Conservation (phyloP, 2,113 vertebrate genomes). For the Lasiurus borealis region DNA sequence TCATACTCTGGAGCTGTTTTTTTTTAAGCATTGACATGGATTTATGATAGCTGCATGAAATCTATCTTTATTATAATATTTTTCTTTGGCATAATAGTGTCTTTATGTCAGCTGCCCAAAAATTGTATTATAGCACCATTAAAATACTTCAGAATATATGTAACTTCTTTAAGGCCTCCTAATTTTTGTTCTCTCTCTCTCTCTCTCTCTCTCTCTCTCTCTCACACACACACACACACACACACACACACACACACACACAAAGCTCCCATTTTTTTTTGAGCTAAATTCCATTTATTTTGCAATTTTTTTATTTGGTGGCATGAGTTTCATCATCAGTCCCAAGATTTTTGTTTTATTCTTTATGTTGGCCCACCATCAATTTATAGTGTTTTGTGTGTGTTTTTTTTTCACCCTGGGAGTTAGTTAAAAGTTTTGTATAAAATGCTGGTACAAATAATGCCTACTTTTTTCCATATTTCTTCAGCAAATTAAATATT, state of each 20-base stretch:
- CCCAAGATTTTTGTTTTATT: slow-evolving; percentile 33
- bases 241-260: no score
- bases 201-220: not conserved
- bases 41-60: not conserved
- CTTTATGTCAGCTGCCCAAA: not conserved
- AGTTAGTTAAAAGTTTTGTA: slow-evolving; percentile 48
- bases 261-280: not conserved
- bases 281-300: slow-evolving; percentile 1
- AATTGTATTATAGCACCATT: not conserved
- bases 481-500: not conserved
- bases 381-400: not conserved
- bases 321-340: slow-evolving; percentile 29
- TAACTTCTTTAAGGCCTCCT: not conserved
- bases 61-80: not conserved
- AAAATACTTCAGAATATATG: slow-evolving; percentile 8
- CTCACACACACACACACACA: not conserved
- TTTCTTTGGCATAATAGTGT: not conserved
- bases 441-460: not conserved
- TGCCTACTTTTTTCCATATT: slow-evolving; percentile 18
- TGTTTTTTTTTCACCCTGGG: not conserved
- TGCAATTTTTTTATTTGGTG: not conserved
- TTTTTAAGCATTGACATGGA: not conserved
- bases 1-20: slow-evolving; percentile 16
- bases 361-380: not conserved
- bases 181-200: not conserved